Evolutionary conservation across 1,140 invertebrate genomes (phyloP).

Genomic region (Conus ventricosus): DNA sequence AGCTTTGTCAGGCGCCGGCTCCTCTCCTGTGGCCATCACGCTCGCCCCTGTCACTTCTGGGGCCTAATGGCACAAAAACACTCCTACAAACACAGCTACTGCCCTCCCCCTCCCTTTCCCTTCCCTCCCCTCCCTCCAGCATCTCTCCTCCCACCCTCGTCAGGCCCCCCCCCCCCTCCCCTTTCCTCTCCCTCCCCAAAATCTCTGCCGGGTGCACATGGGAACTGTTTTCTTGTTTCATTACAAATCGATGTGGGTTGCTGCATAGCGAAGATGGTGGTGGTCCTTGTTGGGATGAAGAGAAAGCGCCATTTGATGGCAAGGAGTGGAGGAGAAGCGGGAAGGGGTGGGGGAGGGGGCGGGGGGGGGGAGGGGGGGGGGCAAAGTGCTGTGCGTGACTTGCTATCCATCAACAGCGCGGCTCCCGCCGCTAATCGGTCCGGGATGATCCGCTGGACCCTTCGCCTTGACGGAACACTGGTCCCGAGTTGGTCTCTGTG

Average conservation of each 20-base stretch:
- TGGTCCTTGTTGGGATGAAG: neutral
- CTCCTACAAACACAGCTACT: slow-evolving; percentile 8
- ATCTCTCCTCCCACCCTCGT: neutral
- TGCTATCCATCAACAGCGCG: neutral
- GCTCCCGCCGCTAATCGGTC: neutral
- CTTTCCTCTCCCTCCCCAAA: neutral
- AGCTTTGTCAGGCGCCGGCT: neutral
- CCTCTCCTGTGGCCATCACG: slow-evolving; percentile 2
- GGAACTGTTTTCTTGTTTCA: slow-evolving; percentile 28
- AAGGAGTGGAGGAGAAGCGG: neutral
- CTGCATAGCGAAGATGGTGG: neutral
- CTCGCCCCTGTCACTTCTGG: slow-evolving; percentile 17
- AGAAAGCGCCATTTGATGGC: neutral
- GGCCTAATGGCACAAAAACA: slow-evolving; percentile 25
- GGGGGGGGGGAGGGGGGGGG: neutral
- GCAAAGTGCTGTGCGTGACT: slow-evolving; percentile 1
- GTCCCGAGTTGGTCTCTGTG: neutral
- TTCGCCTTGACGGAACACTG: neutral
- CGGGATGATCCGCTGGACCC: neutral
- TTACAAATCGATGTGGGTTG: neutral
- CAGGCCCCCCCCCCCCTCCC: neutral
- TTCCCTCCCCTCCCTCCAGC: neutral
- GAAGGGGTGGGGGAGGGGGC: no score
- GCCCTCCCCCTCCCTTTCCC: neutral
- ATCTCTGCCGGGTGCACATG: neutral